Evolutionary conservation across 92 coral and sea anemone genomes (phyloP).

Genomic region (Siderastrea radians): DNA sequence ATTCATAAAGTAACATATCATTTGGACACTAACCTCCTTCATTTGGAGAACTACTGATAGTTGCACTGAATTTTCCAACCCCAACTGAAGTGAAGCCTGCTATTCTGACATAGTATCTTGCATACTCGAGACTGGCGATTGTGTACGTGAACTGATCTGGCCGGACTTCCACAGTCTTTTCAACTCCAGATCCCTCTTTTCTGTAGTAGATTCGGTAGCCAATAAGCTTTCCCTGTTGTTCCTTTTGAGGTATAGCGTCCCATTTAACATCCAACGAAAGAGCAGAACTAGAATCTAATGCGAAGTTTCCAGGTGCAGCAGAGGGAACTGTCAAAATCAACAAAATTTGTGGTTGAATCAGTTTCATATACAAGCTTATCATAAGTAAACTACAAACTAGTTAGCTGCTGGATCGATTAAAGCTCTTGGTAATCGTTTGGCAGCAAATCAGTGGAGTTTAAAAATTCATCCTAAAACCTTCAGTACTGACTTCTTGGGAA

Average conservation of each 20-base stretch:
- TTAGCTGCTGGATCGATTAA: no score
- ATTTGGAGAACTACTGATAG: slow-evolving; percentile 26
- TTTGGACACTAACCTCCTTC: slow-evolving; percentile 77
- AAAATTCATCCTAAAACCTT: no score
- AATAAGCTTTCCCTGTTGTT: slow-evolving; percentile 63
- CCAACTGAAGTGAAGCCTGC: slow-evolving; percentile 77
- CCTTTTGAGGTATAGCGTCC: slow-evolving; percentile 70
- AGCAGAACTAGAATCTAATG: slow-evolving; percentile 49
- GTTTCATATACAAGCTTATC: no score
- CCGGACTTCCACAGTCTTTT: neutral
- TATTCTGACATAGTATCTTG: slow-evolving; percentile 55
- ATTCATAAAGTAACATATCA: neutral
- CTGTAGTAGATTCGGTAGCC: slow-evolving; percentile 76
- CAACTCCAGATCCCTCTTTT: slow-evolving; percentile 24
- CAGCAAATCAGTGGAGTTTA: no score
- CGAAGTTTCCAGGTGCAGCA: slow-evolving; percentile 73
- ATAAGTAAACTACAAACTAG: no score
- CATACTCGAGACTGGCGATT: slow-evolving; percentile 60
- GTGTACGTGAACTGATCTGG: neutral
- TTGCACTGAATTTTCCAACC: slow-evolving; percentile 53
- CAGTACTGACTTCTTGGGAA: no score
- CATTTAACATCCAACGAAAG: slow-evolving; percentile 71
- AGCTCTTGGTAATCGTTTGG: no score
- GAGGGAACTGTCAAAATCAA: slow-evolving; percentile 63
- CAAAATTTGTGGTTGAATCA: no score